Conservation (phyloP, 2,797 vertebrate species). For the Molossus alvarezi region DNA sequence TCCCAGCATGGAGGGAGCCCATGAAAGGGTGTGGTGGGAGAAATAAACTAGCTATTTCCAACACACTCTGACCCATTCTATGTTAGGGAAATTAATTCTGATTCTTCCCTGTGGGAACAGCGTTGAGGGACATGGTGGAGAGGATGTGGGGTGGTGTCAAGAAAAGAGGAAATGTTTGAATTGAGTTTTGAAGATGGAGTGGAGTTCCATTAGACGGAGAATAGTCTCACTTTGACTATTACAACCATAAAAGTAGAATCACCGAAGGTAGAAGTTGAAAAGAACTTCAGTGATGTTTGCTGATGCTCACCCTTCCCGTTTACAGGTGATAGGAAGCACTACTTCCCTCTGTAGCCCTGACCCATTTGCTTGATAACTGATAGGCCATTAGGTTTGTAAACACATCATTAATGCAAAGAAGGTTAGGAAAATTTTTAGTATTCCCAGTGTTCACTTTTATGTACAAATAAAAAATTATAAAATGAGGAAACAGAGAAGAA, state of each 20-base stretch:
- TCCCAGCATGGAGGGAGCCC: not conserved
- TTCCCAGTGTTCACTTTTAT: not conserved
- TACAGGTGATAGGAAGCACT: not conserved
- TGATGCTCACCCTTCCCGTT: not conserved
- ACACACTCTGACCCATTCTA: not conserved
- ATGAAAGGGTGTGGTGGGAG: not conserved
- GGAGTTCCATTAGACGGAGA: not conserved
- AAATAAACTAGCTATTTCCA: not conserved
- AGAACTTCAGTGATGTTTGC: not conserved
- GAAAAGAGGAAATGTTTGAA: not conserved
- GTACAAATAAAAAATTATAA: not conserved
- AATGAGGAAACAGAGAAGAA: slow-evolving; percentile 25
- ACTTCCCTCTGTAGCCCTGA: not conserved
- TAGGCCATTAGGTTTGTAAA: not conserved
- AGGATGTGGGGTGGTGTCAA: not conserved
- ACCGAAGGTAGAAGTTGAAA: not conserved
- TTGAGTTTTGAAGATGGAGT: not conserved
- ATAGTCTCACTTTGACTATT: not conserved
- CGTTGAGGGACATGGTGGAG: not conserved
- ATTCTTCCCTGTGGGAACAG: not conserved
- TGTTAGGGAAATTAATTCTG: not conserved
- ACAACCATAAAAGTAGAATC: not conserved
- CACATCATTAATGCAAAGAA: not conserved
- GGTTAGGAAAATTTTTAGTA: not conserved
- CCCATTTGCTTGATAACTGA: not conserved